Base-by-base conservation (phyloP, 2,113 vertebrate species). In the Stictonetta naevosa region DNA sequence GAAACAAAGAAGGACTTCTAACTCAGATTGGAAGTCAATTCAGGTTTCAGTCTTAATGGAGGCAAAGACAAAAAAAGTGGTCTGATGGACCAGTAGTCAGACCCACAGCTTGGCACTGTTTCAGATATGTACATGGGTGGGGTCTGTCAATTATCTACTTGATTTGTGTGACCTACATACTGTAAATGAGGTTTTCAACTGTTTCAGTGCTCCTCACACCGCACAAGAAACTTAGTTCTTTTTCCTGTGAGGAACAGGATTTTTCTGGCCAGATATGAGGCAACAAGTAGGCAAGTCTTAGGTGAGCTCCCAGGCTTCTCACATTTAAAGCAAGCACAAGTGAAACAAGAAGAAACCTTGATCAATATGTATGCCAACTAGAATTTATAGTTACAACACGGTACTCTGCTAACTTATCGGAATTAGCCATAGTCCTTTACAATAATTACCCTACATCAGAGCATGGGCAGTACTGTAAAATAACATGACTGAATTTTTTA, bases 41-140 rank as follows among this genome's bases (percentile, higher is more conserved):
- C 11, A 63, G 9, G 6, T 15, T 10, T 25, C 4, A 15, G 3
- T 74, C 18, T 53, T 31, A 40, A 12, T 31, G 3, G 1, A 76
- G 31, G 8, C 62, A 15, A 66, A 1, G 0, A 71, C 60, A 48
- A 3, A 38, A 38, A 69, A 38, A 0, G 0, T 11, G 9, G 25
- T 80, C 17, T 42, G 14, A 31, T 62, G 33, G 4, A 7, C 11
- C 9, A 1, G 2, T 0, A 55, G 13, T 36, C 46, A 78, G 64
- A 62, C 18, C 15, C n/a, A 10, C 2, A 13, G 20, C 11, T 68
- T 44, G 31, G 26, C 15, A 62, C 14, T 42, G 17, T 2, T 83
- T 75, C 26, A 81, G 38, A 25, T 11, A 33, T 0, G 11, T 17
- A 38, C 28, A 28, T 0, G 1, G 7, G 8, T 63, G 25, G 8